These are phyloP conservation scores for Eupeodes luniger DNA, from an alignment of 2,888 invertebrate genomes.

Conservation along the genomic window DNA sequence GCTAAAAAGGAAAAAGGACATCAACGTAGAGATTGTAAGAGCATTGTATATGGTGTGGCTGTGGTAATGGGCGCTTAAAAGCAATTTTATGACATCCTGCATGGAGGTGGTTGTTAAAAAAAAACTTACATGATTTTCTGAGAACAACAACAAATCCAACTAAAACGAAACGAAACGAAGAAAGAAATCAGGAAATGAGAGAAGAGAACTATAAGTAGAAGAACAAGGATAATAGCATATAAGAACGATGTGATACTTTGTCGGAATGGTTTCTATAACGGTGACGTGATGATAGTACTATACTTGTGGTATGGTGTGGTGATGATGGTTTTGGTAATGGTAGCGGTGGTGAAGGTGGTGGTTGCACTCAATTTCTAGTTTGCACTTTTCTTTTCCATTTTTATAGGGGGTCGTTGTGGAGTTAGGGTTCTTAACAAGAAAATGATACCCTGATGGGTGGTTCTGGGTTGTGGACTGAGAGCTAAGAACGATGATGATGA, in stretches of 20 bases:
- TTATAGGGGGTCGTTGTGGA: slow-evolving; percentile 7
- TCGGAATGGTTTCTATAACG: slow-evolving; percentile 53
- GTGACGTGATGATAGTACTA: slow-evolving; percentile 30
- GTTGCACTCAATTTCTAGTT: slow-evolving; percentile 71
- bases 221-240: slow-evolving; percentile 42
- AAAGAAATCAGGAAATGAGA: slow-evolving; percentile 22
- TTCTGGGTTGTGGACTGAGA: not conserved
- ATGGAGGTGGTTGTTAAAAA: slow-evolving; percentile 68
- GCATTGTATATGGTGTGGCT: slow-evolving; percentile 65
- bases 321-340: slow-evolving; percentile 11
- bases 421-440: slow-evolving; percentile 57
- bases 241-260: slow-evolving; percentile 69
- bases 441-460: slow-evolving; percentile 70
- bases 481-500: not conserved
- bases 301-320: slow-evolving; percentile 1
- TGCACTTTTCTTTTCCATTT: slow-evolving; percentile 59
- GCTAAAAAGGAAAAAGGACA: slow-evolving; percentile 63
- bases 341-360: not conserved
- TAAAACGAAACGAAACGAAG: slow-evolving; percentile 27
- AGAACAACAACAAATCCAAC: slow-evolving; percentile 45
- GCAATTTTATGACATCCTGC: slow-evolving; percentile 76
- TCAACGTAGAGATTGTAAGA: slow-evolving; percentile 69
- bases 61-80: slow-evolving; percentile 76
- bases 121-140: slow-evolving; percentile 69
- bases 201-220: slow-evolving; percentile 28